Conservation (phyloP, 2,113 vertebrate genomes). For the Malurus melanocephalus region DNA sequence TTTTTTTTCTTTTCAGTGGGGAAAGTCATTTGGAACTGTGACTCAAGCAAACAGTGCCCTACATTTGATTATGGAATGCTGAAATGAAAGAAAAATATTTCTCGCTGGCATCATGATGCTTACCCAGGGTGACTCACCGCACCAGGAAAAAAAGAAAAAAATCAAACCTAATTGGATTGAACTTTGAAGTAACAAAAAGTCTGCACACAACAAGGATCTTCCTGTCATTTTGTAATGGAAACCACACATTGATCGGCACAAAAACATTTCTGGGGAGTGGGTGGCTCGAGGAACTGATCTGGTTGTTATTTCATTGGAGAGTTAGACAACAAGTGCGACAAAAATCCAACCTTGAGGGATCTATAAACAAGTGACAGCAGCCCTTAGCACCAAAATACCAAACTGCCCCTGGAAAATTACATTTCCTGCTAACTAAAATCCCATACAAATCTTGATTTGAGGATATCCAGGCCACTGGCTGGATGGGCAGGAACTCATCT, state of each 20-base stretch:
- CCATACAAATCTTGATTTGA: neutral
- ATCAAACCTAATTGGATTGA: constrained; percentile 52
- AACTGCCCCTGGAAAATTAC: neutral
- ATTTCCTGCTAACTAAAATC: neutral
- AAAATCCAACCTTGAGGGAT: neutral
- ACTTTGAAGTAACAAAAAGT: constrained; percentile 47
- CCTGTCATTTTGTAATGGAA: constrained; percentile 30
- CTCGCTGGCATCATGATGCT: constrained; percentile 13
- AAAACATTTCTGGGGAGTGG: neutral
- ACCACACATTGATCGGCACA: neutral
- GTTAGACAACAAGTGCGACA: neutral
- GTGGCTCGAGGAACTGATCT: neutral
- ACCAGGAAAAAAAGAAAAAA: neutral
- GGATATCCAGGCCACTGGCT: neutral
- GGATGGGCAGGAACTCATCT: neutral
- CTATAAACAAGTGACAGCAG: neutral
- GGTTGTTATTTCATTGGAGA: neutral
- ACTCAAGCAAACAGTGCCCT: neutral
- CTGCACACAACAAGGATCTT: constrained; percentile 31
- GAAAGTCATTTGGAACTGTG: neutral
- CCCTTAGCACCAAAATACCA: neutral
- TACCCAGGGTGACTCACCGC: constrained; percentile 6
- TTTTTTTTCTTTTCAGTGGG: neutral
- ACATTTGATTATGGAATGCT: neutral
- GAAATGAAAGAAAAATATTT: constrained; percentile 8